phyloP scores from a whole-genome alignment of 2,888 invertebrate genomes.

The Mylabris sibirica region DNA sequence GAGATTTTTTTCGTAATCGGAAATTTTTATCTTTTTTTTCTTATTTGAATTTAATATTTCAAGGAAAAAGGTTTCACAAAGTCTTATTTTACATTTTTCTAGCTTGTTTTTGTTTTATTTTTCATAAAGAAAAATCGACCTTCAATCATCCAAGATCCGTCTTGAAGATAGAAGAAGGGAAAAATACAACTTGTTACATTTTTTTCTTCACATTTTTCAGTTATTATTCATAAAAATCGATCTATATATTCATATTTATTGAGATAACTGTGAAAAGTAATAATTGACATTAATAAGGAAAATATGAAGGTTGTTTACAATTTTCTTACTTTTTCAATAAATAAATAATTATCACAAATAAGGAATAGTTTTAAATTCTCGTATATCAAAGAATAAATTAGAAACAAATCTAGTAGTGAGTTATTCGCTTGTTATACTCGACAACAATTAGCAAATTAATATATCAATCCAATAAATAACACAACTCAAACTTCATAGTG shows the following conservation, averaged over 20 bases:
- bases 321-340: no score
- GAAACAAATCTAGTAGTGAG: no score
- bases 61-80: neutral
- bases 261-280: neutral
- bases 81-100: no score
- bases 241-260: neutral
- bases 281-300: neutral
- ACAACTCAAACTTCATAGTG: no score
- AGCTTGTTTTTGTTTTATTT: neutral
- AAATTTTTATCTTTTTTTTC: neutral
- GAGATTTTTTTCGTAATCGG: no score
- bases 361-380: no score
- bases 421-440: neutral
- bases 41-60: neutral
- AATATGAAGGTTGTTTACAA: neutral
- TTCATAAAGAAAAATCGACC: neutral
- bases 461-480: no score
- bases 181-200: constrained; percentile 6
- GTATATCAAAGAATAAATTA: no score
- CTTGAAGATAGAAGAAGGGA: neutral
- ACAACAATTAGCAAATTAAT: neutral
- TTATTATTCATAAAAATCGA: neutral
- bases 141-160: neutral
- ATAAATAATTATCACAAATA: no score
- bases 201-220: neutral